Base-by-base conservation (phyloP, 2,888 invertebrate species). In the Melinopterus prodromus region DNA sequence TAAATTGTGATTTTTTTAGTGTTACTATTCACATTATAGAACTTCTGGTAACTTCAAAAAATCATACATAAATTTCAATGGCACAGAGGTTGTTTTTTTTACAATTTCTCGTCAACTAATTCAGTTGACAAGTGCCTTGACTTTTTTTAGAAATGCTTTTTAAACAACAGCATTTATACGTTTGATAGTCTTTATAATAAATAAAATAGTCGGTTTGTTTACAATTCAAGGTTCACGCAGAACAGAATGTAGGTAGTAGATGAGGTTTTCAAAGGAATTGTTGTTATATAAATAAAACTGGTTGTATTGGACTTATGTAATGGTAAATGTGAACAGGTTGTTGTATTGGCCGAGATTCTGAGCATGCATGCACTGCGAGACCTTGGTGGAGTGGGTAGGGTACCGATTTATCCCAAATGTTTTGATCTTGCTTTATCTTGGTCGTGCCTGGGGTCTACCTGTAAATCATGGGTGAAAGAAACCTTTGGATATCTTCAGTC, bases 401-500 rank as follows among this genome's bases (percentile, higher is more conserved):
- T 16, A 71, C 16, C 71, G 12, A 69, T 69, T 70, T 36, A 69
- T 77, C 77, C 78, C 76, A 76, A 80, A 82, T 83, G 81, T 83
- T 82, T 83, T 82, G 82, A 81, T 83, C 81, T 83, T 81, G 79
- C 80, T 82, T 81, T 82, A 82, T 83, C 83, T 82, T 83, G 81
- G 77, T 82, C 79, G 80, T 77, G 75, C 81, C 79, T 79, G 79
- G 83, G 78, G 81, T 82, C 85, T 88, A 88, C 88, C 88, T 88
- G 88, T 88, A 87, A 87, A 87, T 88, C 80, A 82, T 83, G 84
- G 83, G 76, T 80, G 80, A 81, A 79, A 84, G 80, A 81, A 79
- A 84, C 83, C 84, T 84, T 82, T 82, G 82, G 82, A 83, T 84
- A 82, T 87, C 84, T 84, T 87, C 85, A 88, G 88, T 88, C 84